These are phyloP conservation scores for Eudorcas thomsonii DNA, from an alignment of 2,113 vertebrate genomes.

Conservation along the genomic window DNA sequence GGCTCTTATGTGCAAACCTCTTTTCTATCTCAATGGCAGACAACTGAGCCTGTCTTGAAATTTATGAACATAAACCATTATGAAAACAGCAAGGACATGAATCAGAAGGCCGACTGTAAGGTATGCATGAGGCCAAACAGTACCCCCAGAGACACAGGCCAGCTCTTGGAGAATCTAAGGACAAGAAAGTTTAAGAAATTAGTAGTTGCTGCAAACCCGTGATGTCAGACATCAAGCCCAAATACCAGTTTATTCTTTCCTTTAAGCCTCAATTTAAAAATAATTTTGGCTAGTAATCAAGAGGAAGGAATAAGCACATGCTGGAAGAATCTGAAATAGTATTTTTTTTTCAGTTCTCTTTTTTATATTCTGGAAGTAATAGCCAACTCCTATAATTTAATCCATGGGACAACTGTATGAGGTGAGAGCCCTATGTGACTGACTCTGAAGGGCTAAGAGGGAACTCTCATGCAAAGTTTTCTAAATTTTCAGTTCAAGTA, in stretches of 20 bases:
- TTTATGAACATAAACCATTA: not conserved
- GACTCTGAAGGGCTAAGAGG: not conserved
- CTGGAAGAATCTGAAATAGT: not conserved
- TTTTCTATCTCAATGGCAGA: not conserved
- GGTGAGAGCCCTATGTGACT: not conserved
- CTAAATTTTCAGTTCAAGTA: not conserved
- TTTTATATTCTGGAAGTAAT: not conserved
- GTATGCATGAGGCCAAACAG: not conserved
- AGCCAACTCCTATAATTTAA: not conserved
- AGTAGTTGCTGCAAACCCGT: not conserved
- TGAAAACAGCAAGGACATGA: not conserved
- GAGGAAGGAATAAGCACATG: not conserved
- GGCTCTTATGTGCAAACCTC: not conserved
- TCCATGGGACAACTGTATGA: not conserved
- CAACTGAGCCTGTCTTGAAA: not conserved
- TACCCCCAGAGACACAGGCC: not conserved
- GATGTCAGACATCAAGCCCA: not conserved
- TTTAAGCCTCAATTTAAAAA: not conserved
- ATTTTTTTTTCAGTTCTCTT: not conserved
- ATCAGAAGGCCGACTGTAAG: accelerated
- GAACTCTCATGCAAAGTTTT: not conserved
- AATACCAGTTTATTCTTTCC: not conserved
- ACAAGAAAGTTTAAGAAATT: not conserved
- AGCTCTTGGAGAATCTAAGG: not conserved
- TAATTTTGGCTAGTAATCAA: not conserved